Conservation (phyloP, 30 jellyfish, hydroid and myxozoan genomes). For the Nemopilema nomurai region DNA sequence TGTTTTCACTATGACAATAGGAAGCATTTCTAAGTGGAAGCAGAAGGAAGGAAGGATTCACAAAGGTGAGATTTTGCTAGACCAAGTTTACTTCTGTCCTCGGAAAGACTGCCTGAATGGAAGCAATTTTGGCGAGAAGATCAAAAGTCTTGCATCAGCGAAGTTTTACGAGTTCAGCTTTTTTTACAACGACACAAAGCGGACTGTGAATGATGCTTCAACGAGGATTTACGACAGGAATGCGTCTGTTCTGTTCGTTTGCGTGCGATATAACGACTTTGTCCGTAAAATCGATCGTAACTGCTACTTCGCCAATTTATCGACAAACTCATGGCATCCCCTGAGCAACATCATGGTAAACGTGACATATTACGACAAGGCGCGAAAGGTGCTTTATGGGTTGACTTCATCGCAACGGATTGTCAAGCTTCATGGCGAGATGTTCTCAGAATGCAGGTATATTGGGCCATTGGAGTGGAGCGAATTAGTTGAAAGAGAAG, state of each 20-base stretch:
- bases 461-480: conserved; percentile 4
- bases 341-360: conserved; percentile 1
- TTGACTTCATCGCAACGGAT: background rate
- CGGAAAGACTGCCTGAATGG: conserved; percentile 10
- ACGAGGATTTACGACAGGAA: background rate
- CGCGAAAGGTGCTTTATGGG: conserved; percentile 19
- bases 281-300: background rate
- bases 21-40: background rate
- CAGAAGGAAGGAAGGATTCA: conserved; percentile 7
- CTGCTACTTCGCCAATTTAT: conserved; percentile 15
- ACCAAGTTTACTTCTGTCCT: conserved; percentile 2
- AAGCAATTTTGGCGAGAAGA: background rate
- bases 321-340: conserved; percentile 16
- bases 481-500: conserved; percentile 1
- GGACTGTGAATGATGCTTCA: background rate
- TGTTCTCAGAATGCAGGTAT: background rate
- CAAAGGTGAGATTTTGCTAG: conserved; percentile 13
- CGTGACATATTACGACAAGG: conserved; percentile 21
- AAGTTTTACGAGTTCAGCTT: background rate
- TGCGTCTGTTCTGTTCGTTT: background rate
- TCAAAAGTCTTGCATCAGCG: background rate
- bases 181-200: background rate
- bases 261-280: background rate
- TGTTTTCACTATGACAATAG: background rate
- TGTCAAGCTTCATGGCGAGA: conserved; percentile 17